phyloP scores from a whole-genome alignment of 2,113 vertebrate genomes.

The Engystomops pustulosus region DNA sequence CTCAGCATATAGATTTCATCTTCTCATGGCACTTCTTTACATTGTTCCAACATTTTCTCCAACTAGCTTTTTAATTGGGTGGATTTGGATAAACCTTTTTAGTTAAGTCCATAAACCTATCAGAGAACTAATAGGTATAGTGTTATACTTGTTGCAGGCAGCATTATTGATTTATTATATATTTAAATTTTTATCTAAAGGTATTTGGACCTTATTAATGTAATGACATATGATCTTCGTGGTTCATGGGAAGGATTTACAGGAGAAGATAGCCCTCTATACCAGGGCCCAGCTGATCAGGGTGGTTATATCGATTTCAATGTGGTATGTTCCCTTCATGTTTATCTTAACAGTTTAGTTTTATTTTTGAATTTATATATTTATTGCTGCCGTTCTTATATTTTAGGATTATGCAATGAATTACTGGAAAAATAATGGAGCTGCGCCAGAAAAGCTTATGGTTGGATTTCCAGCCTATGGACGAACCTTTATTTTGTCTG shows the following conservation, averaged over 20 bases:
- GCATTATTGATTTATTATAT: not conserved
- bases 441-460: slow-evolving; percentile 74
- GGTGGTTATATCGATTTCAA: slow-evolving; percentile 65
- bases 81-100: no score
- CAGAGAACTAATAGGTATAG: no score
- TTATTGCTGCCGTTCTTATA: not conserved
- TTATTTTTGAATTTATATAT: no score
- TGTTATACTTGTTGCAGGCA: not conserved
- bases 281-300: slow-evolving; percentile 64
- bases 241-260: slow-evolving; percentile 67
- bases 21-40: no score
- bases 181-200: slow-evolving; percentile 58
- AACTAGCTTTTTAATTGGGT: no score
- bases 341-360: not conserved
- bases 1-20: no score
- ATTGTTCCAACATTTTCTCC: no score
- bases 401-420: slow-evolving; percentile 74
- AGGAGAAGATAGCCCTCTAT: slow-evolving; percentile 73
- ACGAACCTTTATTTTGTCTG: slow-evolving; percentile 69
- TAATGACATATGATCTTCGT: slow-evolving; percentile 74
- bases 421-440: slow-evolving; percentile 76
- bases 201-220: slow-evolving; percentile 74
- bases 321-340: slow-evolving; percentile 61
- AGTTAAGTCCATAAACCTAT: no score
- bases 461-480: slow-evolving; percentile 76